Percentiles rank a stretch among this genome's conserved stretches.
phyloP scores from a whole-genome alignment of 2,113 vertebrate genomes.

The Microcebus griseorufus region DNA sequence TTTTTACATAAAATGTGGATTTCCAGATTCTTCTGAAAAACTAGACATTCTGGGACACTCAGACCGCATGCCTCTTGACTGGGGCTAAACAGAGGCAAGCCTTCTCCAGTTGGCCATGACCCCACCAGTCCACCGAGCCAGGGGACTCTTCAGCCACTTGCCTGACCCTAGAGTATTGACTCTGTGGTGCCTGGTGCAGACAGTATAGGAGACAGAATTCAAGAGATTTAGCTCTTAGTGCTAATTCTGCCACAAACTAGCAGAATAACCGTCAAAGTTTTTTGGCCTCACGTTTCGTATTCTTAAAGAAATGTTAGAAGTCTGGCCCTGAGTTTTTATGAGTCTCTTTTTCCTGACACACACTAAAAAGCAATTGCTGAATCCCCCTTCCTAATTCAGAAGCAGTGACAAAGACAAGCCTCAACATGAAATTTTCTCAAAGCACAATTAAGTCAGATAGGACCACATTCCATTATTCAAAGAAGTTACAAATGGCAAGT shows the following conservation, averaged over 20 bases:
- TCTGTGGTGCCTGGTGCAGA: neutral
- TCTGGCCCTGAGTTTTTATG: neutral
- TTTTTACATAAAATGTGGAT: neutral
- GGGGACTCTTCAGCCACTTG: neutral
- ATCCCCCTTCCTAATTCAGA: neutral
- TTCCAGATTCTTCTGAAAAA: conserved; percentile 11
- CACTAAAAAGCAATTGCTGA: neutral
- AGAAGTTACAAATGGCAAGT: neutral
- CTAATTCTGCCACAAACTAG: neutral
- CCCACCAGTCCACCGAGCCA: neutral
- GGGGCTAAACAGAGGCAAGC: neutral
- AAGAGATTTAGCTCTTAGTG: neutral
- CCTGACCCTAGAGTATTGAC: neutral
- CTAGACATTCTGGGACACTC: neutral
- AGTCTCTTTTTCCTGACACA: neutral
- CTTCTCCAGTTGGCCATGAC: neutral
- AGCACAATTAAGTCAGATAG: neutral
- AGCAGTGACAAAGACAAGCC: neutral
- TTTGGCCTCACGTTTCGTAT: neutral
- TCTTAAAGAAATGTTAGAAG: neutral
- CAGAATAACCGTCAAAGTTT: neutral
- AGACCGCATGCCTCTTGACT: neutral
- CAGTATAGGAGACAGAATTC: neutral
- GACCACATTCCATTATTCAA: neutral
- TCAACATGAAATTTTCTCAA: neutral